Base-by-base conservation (phyloP, 2,888 invertebrate genomes). In the Lochmaea capreae region DNA sequence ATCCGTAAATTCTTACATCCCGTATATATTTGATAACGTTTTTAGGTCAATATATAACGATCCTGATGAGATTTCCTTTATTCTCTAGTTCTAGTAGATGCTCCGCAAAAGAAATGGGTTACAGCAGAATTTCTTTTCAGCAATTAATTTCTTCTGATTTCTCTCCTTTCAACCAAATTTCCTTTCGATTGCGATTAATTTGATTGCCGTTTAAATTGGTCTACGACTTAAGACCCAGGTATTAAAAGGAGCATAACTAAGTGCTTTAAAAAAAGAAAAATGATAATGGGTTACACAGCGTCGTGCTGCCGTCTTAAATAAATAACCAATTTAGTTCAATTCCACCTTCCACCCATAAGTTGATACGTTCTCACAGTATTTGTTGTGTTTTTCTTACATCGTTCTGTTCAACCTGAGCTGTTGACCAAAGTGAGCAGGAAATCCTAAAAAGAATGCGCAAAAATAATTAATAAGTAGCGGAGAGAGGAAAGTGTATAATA, bases 91-190 rank as follows among this genome's bases (percentile, higher is more conserved):
- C 49, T 49, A 49, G 14, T 49, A n/a, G 14, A 49, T n/a, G 14
- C 49, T 49, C 49, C n/a, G n/a, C 2, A n/a, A 49, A 49, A 8
- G 49, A 49, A 49, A 49, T 14, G n/a, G 2, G n/a, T 6, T 49
- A n/a, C 5, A 8, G 49, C n/a, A 49, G 49, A 8, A 49, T 49
- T 49, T 8, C 49, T 39, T 49, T 49, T 8, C n/a, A 49, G 5
- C 49, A 49, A 49, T 49, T 49, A 49, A 49, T 49, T 49, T n/a
- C 49, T 14, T n/a, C n/a, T 49, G 49, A 49, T 49, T 49, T 49
- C 49, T n/a, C n/a, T n/a, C 6, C 6, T n/a, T 49, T 49, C n/a
- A 49, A n/a, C 49, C n/a, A n/a, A 14, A 49, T n/a, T 49, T 49
- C 14, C n/a, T 49, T 49, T n/a, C 49, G n/a, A 49, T 49, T 49